phyloP scores from a whole-genome alignment of 1,140 invertebrate species.

The Brachionus manjavacas region DNA sequence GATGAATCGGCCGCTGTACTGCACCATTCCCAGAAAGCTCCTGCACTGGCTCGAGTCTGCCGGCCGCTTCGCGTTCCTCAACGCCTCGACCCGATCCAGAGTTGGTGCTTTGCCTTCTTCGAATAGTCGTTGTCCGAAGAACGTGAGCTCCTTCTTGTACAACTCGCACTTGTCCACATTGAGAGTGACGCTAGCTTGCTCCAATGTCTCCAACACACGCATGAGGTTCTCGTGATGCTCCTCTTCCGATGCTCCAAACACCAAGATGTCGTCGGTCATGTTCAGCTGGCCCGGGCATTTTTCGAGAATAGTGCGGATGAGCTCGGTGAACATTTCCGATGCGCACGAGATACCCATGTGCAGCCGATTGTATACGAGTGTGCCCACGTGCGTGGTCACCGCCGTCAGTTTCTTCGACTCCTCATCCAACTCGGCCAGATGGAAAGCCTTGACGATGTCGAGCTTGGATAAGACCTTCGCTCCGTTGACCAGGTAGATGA shows the following conservation, averaged over 20 bases:
- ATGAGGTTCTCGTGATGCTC: slow-evolving; percentile 46
- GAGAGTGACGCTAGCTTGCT: slow-evolving; percentile 47
- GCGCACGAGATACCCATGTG: slow-evolving; percentile 53
- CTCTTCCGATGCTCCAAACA: slow-evolving; percentile 41
- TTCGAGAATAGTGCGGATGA: slow-evolving; percentile 43
- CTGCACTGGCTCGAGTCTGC: no score
- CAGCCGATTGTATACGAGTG: slow-evolving; percentile 51
- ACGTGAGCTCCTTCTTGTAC: slow-evolving; percentile 47
- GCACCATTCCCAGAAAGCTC: no score
- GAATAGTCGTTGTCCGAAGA: slow-evolving; percentile 53
- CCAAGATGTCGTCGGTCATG: slow-evolving; percentile 48
- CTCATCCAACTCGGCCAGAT: not conserved
- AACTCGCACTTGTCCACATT: no score
- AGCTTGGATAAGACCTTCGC: no score
- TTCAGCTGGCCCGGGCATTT: slow-evolving; percentile 6
- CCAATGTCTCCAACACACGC: slow-evolving; percentile 45
- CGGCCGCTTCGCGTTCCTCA: no score
- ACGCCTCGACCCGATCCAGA: no score
- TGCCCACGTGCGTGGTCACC: slow-evolving; percentile 57
- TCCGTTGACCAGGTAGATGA: no score
- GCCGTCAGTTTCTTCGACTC: slow-evolving; percentile 50
- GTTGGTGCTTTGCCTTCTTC: slow-evolving; percentile 43
- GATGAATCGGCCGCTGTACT: no score
- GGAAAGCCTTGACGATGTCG: not conserved
- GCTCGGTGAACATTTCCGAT: slow-evolving; percentile 44